Conservation (phyloP, 2,113 vertebrate genomes). For the Triplophysa tibetana region DNA sequence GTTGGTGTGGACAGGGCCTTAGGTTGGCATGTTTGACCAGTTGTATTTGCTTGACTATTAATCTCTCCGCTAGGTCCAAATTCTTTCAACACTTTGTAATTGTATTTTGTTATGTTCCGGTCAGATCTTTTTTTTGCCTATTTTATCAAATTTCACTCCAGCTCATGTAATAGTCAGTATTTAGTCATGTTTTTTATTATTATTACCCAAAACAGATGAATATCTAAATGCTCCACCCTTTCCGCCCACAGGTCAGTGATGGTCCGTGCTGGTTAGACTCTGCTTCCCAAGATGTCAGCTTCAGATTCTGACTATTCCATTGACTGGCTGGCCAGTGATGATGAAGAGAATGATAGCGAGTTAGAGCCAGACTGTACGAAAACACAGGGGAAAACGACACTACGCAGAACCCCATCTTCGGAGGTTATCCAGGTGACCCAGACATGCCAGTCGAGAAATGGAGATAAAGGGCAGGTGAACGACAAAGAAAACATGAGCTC, state of each 20-base stretch:
- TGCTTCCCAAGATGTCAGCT: conserved; percentile 77
- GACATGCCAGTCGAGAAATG: conserved; percentile 51
- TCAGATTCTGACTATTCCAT: conserved; percentile 80
- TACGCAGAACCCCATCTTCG: conserved; percentile 30
- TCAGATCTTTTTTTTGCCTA: neutral
- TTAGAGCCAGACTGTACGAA: conserved; percentile 58
- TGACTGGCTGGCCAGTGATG: conserved; percentile 77
- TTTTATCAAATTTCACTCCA: neutral
- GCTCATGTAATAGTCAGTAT: neutral
- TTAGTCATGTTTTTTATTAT: neutral
- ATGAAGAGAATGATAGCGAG: conserved; percentile 69
- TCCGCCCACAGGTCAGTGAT: conserved; percentile 72
- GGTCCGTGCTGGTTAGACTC: conserved; percentile 69
- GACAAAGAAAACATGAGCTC: conserved; percentile 55
- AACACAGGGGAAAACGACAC: conserved; percentile 45
- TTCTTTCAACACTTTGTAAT: neutral
- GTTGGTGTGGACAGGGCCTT: too few relatives aligned
- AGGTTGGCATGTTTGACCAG: neutral
- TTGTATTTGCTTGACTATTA: neutral
- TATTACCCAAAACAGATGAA: neutral
- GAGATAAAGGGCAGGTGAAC: conserved; percentile 45
- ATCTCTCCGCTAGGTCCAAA: neutral
- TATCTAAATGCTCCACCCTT: conserved; percentile 26
- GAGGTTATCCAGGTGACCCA: conserved; percentile 39
- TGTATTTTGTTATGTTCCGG: neutral